Evolutionary conservation across 2,888 invertebrate genomes (phyloP), one percentile per base, ranked within the genome.

Genomic region (Entomobrya proxima): DNA sequence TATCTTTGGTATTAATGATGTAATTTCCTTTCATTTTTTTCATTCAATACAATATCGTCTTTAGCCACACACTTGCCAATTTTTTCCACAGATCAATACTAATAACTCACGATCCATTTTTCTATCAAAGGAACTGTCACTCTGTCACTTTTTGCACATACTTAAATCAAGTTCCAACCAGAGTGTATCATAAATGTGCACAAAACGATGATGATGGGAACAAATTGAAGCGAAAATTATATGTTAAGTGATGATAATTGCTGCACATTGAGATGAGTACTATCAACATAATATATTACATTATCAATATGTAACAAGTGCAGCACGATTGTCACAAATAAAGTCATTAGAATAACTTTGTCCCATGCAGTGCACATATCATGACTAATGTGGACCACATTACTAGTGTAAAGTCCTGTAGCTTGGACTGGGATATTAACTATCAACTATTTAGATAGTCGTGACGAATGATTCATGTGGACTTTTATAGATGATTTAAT

Each of bases 1-100:
- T 69, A 40, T 69, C 69, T 69, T 64, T n/a, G n/a, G 67, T 21
- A 21, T 69, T 40, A 27, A 30, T 69, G 69, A 24, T 44, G 47
- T 69, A 69, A 47, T 69, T 69, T 69, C 69, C 47, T 69, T 69
- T 69, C 44, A 69, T 69, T 69, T 69, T n/a, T n/a, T 69, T 24
- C 69, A 69, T 69, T 69, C 69, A 44, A 44, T 69, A 40, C 13
- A 18, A 18, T 18, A 21, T 40, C 18, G 27, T 27, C 30, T 6
- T 61, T 3, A 15, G 44, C 32, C 30, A n/a, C 30, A 61, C 15
- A 61, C n/a, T 37, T 32, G 58, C 58, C n/a, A 13, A 58, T 40
- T 69, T 69, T 69, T 44, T 64, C 47, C 44, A 47, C 47, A 40
- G 24, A 67, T 40, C 47, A 40, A 6, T 69, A 27, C n/a, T n/a